These are phyloP conservation scores for Acleris cristana DNA, from an alignment of 2,888 invertebrate genomes.

Conservation along the genomic window DNA sequence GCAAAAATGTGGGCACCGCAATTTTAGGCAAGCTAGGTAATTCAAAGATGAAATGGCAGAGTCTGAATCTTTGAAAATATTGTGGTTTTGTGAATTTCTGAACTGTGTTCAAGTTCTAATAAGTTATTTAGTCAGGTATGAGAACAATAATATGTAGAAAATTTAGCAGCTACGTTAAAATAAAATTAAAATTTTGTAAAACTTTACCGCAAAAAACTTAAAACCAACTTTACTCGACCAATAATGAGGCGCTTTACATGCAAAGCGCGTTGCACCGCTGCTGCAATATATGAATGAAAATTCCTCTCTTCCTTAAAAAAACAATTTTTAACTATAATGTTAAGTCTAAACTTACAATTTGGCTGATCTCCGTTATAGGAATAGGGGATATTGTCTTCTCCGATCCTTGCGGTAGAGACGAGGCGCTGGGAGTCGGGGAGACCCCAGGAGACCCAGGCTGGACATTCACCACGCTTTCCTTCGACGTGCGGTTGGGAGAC, in stretches of 20 bases:
- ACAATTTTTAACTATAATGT: conserved; percentile 37
- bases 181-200: conserved; percentile 2
- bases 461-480: conserved; percentile 86
- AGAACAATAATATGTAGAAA: too few species aligned
- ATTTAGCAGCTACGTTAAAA: too few species aligned
- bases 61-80: too few species aligned
- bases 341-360: conserved; percentile 83
- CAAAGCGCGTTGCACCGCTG: conserved; percentile 42
- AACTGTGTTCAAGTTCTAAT: too few species aligned
- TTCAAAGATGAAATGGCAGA: too few species aligned
- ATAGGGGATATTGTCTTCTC: conserved; percentile 83
- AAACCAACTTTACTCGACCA: conserved; percentile 49
- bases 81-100: too few species aligned
- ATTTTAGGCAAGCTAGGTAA: not conserved
- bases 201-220: conserved; percentile 41
- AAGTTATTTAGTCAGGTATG: too few species aligned
- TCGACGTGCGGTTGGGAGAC: conserved; percentile 91
- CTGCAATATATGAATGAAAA: conserved; percentile 39
- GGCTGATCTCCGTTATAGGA: conserved; percentile 87
- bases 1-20: conserved; percentile 1
- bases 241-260: conserved; percentile 60
- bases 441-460: conserved; percentile 81
- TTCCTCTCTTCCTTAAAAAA: conserved; percentile 39
- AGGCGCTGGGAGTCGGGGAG: conserved; percentile 86
- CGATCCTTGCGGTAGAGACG: conserved; percentile 83